These are phyloP conservation scores for Sabellastarte sp. DNA, from an alignment of 2,888 invertebrate genomes.

Conservation along the genomic window DNA sequence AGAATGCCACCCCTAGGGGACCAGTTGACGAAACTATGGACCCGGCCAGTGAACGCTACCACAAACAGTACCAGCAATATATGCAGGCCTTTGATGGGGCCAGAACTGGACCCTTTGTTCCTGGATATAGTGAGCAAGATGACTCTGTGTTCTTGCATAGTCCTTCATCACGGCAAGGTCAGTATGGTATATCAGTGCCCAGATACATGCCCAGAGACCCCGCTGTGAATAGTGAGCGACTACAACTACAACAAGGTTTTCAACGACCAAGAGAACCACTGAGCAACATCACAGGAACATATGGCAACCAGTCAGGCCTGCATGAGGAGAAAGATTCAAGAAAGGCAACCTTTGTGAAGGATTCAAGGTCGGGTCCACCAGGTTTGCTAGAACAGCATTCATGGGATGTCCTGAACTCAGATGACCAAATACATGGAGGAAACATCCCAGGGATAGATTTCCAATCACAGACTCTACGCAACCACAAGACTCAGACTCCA, in stretches of 20 bases:
- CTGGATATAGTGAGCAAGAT: conserved; percentile 1
- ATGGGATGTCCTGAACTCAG: neutral
- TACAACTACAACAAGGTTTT: too few relatives aligned
- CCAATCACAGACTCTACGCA: neutral
- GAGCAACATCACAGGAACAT: too few relatives aligned
- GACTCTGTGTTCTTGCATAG: neutral
- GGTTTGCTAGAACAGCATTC: neutral
- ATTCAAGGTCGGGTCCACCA: too few relatives aligned
- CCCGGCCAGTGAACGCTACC: conserved; percentile 7
- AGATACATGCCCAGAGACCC: conserved; percentile 12
- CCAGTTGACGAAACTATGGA: neutral
- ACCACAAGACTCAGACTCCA: neutral
- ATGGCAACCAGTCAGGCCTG: too few relatives aligned
- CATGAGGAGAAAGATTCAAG: too few relatives aligned
- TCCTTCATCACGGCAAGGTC: neutral
- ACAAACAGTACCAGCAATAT: conserved; percentile 19
- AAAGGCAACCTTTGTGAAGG: too few relatives aligned
- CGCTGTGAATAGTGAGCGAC: too few relatives aligned
- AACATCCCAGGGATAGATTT: neutral
- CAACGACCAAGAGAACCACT: too few relatives aligned
- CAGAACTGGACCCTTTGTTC: conserved; percentile 15
- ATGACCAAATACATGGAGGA: neutral
- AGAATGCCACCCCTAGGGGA: neutral
- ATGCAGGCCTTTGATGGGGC: conserved; percentile 15
- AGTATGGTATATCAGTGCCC: conserved; percentile 7